Percentiles rank a stretch among this genome's conserved stretches.
These are phyloP conservation scores for Hydropsyche tenuis DNA, from an alignment of 1,140 invertebrate genomes.

Conservation along the genomic window DNA sequence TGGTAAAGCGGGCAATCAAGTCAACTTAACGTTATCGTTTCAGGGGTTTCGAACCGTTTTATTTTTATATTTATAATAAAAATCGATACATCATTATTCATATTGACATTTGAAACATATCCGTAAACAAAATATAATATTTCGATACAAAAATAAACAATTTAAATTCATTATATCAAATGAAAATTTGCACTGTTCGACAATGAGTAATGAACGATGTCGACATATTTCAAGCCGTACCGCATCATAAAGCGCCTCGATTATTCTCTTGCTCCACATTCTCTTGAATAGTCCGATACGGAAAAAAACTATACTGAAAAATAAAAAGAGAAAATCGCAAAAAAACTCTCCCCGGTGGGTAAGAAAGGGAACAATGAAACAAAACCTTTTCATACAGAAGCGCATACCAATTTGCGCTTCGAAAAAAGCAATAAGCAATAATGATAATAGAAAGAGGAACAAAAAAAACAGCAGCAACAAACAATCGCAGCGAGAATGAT, in stretches of 20 bases:
- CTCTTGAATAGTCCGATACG: conserved; percentile 2
- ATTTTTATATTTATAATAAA: not conserved
- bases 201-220: conserved; percentile 1
- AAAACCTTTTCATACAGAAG: conserved; percentile 20
- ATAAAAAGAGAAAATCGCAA: too few relatives aligned
- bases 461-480: conserved; percentile 28
- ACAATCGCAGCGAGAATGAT: conserved; percentile 34
- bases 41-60: not conserved
- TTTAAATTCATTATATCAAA: too few relatives aligned
- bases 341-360: conserved; percentile 1
- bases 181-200: too few relatives aligned
- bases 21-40: not conserved
- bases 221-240: not conserved
- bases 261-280: conserved; percentile 14
- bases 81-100: too few relatives aligned
- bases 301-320: not conserved
- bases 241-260: not conserved
- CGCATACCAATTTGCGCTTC: conserved; percentile 27
- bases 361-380: conserved; percentile 33
- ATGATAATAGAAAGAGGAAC: not conserved
- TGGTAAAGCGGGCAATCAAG: not conserved
- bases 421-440: conserved; percentile 46
- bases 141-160: too few relatives aligned
- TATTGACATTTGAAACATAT: too few relatives aligned
- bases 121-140: too few relatives aligned